Evolutionary conservation across 2,113 vertebrate species (phyloP).

Genomic region (Tupaia tana): DNA sequence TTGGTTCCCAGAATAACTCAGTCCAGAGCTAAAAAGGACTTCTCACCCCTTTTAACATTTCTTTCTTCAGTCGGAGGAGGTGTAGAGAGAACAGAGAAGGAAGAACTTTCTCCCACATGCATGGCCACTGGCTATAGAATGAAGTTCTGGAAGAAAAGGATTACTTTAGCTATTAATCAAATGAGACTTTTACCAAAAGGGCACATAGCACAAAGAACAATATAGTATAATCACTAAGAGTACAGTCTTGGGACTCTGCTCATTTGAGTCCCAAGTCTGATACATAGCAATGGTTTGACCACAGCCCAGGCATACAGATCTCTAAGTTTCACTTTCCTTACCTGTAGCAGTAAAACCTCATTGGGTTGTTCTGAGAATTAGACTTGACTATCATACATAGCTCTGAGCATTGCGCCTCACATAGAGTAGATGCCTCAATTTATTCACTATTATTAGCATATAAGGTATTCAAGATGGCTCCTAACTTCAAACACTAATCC

Average conservation of each 20-base stretch:
- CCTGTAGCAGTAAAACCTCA: background rate
- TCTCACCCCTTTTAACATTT: background rate
- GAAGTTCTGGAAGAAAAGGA: background rate
- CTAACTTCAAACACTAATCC: background rate
- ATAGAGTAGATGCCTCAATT: background rate
- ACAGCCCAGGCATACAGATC: background rate
- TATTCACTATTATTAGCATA: background rate
- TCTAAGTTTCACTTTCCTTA: too few relatives aligned
- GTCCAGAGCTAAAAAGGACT: background rate
- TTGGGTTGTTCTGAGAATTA: background rate
- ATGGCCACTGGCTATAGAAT: background rate
- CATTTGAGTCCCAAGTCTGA: background rate
- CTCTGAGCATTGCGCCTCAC: background rate
- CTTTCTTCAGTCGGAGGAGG: background rate
- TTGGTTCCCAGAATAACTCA: background rate
- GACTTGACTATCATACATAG: background rate
- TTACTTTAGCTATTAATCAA: background rate
- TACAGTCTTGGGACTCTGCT: background rate
- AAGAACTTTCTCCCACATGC: background rate
- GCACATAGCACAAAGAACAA: background rate
- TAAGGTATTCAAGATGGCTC: background rate
- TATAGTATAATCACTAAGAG: too few relatives aligned
- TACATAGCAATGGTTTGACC: background rate
- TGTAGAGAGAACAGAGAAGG: background rate
- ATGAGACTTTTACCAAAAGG: background rate